phyloP scores from a whole-genome alignment of 2,888 invertebrate genomes.

The Halocaridina rubra region DNA sequence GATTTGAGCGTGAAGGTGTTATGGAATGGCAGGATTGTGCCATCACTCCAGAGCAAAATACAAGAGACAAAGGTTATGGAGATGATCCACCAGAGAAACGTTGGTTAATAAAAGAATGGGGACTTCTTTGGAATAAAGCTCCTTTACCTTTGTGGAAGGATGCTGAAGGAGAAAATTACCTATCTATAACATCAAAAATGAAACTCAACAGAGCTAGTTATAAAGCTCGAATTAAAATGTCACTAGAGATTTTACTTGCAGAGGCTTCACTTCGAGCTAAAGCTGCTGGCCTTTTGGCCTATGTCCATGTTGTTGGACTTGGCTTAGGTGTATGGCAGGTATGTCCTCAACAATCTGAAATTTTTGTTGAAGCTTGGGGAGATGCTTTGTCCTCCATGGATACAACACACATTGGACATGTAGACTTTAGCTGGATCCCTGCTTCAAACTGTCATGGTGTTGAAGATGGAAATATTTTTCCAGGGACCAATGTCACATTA shows the following conservation, averaged over 20 bases:
- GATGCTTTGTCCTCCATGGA: constrained; percentile 72
- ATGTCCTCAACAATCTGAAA: constrained; percentile 74
- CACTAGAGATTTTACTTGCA: constrained; percentile 75
- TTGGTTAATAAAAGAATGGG: constrained; percentile 40
- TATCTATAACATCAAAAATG: not conserved
- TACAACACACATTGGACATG: constrained; percentile 73
- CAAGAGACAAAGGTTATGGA: constrained; percentile 71
- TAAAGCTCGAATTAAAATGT: constrained; percentile 72
- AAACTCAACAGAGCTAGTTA: constrained; percentile 66
- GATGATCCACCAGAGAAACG: constrained; percentile 2
- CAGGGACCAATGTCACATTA: constrained; percentile 69
- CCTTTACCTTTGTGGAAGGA: constrained; percentile 33
- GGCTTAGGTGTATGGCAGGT: constrained; percentile 77
- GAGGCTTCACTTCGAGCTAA: constrained; percentile 75
- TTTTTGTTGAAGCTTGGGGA: constrained; percentile 76
- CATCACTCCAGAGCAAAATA: constrained; percentile 73
- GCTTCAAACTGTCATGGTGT: constrained; percentile 70
- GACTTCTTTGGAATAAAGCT: constrained; percentile 11
- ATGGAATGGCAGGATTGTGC: constrained; percentile 77
- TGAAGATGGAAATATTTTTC: constrained; percentile 70
- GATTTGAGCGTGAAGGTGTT: constrained; percentile 71
- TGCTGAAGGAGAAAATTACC: not conserved
- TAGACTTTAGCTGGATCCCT: constrained; percentile 77
- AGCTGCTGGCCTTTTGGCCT: constrained; percentile 72
- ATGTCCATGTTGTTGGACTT: constrained; percentile 76